Base-by-base conservation (phyloP, 35 echinoderm and acorn worm species). In the Apostichopus californicus region DNA sequence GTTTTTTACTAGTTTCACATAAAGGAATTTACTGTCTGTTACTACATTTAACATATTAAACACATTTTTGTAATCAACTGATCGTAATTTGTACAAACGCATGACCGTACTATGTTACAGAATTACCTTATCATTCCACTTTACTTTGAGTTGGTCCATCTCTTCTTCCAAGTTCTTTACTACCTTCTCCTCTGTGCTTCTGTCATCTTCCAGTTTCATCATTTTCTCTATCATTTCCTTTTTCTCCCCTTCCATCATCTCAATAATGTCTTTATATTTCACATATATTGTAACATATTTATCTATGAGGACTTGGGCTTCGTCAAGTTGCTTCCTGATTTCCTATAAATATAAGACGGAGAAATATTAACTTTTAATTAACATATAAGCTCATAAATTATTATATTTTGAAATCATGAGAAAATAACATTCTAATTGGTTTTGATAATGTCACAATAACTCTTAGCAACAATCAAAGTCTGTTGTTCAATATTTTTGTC, bases 91-190 rank as follows among this genome's bases (percentile, higher is more conserved):
- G 34, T 46, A 46, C 34, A 46, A 46, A 46, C 34, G 2, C 34
- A 46, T 4, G 34, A 46, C 34, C 34, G 34, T 46, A n/a, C n/a
- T n/a, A 46, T 46, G 34, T 68, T 68, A 11, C 64, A 9, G 0
- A 9, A 18, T 80, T 22, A 80, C 78, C 78, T 80, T 80, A 17
- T 28, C 78, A 24, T 54, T 80, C 78, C 78, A 80, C 78, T 80
- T 22, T 87, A 8, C 57, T 71, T 24, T 71, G 8, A 87, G 13
- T 21, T 64, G 15, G 64, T 63, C 58, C 17, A 87, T 87, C 25
- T 65, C 64, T 10, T 87, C 15, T 21, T 68, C 14, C 10, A 87
- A 6, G 15, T 87, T 20, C 55, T 56, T 87, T 20, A 15, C 57
- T 87, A 9, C 52, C 11, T 21, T 46, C 5, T 66, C 58, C 57